Base-by-base conservation (phyloP, 2,888 invertebrate genomes). In the Volucella inanis region DNA sequence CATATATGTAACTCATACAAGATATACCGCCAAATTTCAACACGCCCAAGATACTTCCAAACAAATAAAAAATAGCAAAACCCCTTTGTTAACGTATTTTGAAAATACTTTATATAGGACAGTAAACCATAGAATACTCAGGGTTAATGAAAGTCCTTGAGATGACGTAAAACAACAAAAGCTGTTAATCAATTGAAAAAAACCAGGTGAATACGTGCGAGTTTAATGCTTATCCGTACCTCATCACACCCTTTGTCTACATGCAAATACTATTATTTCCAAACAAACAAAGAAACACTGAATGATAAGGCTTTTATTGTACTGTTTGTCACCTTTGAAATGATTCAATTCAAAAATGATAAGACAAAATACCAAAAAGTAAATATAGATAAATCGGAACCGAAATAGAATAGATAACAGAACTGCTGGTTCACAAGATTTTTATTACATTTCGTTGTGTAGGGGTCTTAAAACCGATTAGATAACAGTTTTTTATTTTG, bases 381-480 rank as follows among this genome's bases (percentile, higher is more conserved):
- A 8, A 50, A 11, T 22, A 41, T 31, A 31, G 31, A 31, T 31
- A 31, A 31, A 31, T 57, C n/a, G 12, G 55, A 59, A 12, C 11
- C 12, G 15, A 55, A 41, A 14, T n/a, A 49, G 31, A 31, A 59
- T 43, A 50, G 75, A 67, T 75, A 75, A 75, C 15, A 11, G 10
- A 50, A 39, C 15, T 12, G 14, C 10, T 70, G 68, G 8, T n/a
- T 45, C 14, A 31, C 43, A 38, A 45, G 14, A 11, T 43, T 67
- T 14, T 41, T 57, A 12, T 50, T 22, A 3, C 18, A 22, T 1
- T 65, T 59, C 22, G 65, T 67, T 50, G 9, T 14, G 12, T 9
- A 31, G 15, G 39, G 50, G 50, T n/a, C 41, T 8, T 15, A 31
- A 57, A 15, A 8, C 41, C 31, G 65, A 65, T 57, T 50, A 67